These are phyloP conservation scores for Galaxias olidus DNA, from an alignment of 2,797 vertebrate species.

Conservation along the genomic window DNA sequence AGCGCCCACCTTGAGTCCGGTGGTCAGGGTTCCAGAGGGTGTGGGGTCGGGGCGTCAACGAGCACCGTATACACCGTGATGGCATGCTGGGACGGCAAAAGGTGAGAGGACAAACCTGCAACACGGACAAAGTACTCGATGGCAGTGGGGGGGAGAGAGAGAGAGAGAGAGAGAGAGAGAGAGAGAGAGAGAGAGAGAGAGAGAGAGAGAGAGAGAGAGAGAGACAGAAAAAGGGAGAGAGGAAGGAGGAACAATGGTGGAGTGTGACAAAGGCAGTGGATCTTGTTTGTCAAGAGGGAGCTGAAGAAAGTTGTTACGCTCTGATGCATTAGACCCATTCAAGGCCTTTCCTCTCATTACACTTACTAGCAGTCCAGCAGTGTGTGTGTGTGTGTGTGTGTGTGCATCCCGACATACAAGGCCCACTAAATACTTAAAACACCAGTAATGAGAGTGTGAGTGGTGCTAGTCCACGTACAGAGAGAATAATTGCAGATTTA, in stretches of 20 bases:
- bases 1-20: conserved; percentile 48
- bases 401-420: conserved; percentile 43
- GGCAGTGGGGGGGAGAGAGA: conserved; percentile 58
- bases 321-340: conserved; percentile 73
- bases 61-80: too few relatives aligned
- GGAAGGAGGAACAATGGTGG: not conserved
- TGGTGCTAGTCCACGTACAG: conserved; percentile 59
- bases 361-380: conserved; percentile 43
- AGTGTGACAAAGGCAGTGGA: conserved; percentile 6
- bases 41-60: not conserved
- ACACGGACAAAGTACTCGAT: conserved; percentile 53
- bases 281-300: conserved; percentile 63
- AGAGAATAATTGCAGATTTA: conserved; percentile 68
- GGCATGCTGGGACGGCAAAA: too few relatives aligned
- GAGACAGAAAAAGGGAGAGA: not conserved
- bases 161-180: conserved; percentile 8
- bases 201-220: too few relatives aligned
- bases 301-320: conserved; percentile 74
- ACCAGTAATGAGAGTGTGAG: conserved; percentile 66
- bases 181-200: not conserved
- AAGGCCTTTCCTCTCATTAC: conserved; percentile 72
- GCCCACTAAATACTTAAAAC: conserved; percentile 72
- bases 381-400: conserved; percentile 12
- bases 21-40: conserved; percentile 37
- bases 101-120: too few relatives aligned